Evolutionary conservation across 2,888 invertebrate genomes (phyloP).

Genomic region (Nezara viridula): DNA sequence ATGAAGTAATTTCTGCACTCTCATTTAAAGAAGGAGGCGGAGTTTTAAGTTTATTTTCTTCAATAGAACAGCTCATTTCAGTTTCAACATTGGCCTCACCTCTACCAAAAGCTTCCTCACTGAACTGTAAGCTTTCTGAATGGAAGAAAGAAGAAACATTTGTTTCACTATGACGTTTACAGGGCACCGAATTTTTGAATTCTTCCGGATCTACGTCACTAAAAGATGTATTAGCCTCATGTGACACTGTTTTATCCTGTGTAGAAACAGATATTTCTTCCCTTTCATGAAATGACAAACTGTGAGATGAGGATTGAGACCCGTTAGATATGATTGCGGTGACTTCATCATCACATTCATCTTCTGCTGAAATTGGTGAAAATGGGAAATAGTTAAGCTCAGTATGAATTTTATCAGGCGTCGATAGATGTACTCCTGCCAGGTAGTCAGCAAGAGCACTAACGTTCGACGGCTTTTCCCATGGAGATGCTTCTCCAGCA

Average conservation of each 20-base stretch:
- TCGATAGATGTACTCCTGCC: conserved; percentile 56
- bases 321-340: conserved; percentile 50
- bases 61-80: conserved; percentile 10
- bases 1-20: conserved; percentile 10
- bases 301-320: conserved; percentile 28
- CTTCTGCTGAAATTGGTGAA: conserved; percentile 55
- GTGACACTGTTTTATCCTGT: background rate
- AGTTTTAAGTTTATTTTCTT: conserved; percentile 29
- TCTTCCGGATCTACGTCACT: conserved; percentile 38
- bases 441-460: conserved; percentile 55
- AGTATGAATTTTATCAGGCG: conserved; percentile 42
- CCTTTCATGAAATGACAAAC: conserved; percentile 40
- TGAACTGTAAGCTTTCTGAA: background rate
- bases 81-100: background rate
- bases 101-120: background rate
- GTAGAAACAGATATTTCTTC: background rate
- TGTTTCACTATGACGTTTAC: conserved; percentile 40
- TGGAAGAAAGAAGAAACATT: background rate
- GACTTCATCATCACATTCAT: conserved; percentile 54
- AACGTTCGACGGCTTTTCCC: conserved; percentile 51
- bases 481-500: conserved; percentile 62
- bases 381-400: conserved; percentile 50
- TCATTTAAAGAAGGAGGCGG: conserved; percentile 1
- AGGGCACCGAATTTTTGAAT: conserved; percentile 19
- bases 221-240: background rate